Percentiles rank a stretch among this genome's conserved stretches.
These are phyloP conservation scores for Ethmia dodecea DNA, from an alignment of 2,888 invertebrate species.

Conservation along the genomic window DNA sequence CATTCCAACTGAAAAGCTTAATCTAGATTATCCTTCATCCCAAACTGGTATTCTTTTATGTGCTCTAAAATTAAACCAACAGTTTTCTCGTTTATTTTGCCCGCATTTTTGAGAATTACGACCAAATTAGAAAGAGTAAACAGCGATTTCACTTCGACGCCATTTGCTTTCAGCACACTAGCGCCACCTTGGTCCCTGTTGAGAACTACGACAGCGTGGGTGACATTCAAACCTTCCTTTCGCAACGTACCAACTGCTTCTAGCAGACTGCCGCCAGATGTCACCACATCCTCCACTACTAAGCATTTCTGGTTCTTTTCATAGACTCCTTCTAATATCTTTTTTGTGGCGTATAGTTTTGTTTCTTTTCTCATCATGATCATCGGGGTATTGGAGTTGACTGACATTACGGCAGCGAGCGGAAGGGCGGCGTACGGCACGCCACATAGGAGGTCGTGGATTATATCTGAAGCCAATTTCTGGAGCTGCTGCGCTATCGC, in stretches of 20 bases:
- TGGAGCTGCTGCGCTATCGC: conserved; percentile 51
- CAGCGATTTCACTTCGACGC: conserved; percentile 83
- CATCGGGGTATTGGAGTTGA: conserved; percentile 87
- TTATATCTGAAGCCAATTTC: conserved; percentile 40
- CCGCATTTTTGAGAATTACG: conserved; percentile 78
- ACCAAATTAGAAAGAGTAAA: conserved; percentile 82
- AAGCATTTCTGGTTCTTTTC: conserved; percentile 82
- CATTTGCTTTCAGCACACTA: conserved; percentile 82
- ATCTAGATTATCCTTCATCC: conserved; percentile 43
- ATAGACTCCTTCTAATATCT: conserved; percentile 93
- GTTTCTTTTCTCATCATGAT: conserved; percentile 94
- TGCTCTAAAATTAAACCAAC: conserved; percentile 55
- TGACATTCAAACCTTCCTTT: conserved; percentile 80
- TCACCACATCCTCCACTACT: conserved; percentile 96
- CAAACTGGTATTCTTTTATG: conserved; percentile 58
- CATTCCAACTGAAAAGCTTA: too few relatives aligned
- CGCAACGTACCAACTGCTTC: conserved; percentile 89
- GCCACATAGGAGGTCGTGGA: conserved; percentile 89
- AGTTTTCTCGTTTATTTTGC: conserved; percentile 76
- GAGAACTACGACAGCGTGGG: conserved; percentile 91
- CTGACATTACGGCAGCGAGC: conserved; percentile 90
- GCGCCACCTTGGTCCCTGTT: conserved; percentile 95
- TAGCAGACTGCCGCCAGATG: conserved; percentile 93
- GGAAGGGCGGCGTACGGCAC: conserved; percentile 98
- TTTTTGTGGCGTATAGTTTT: conserved; percentile 96